Conservation (phyloP, 2,113 vertebrate genomes). For the Perca flavescens region DNA sequence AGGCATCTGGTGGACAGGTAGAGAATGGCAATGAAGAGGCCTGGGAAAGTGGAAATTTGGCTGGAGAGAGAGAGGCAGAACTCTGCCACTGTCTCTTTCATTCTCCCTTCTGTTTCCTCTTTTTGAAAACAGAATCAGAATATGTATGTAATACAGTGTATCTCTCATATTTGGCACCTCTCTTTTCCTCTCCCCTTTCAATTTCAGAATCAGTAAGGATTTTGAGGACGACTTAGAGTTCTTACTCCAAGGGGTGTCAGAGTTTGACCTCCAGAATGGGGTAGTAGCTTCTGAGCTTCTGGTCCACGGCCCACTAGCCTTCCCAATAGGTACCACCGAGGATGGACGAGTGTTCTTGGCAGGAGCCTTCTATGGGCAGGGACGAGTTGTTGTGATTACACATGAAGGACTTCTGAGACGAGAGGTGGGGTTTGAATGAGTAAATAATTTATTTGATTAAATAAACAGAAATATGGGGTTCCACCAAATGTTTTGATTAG, state of each 20-base stretch:
- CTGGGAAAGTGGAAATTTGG: no score
- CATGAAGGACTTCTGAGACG: slow-evolving; percentile 76
- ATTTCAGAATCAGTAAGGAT: slow-evolving; percentile 75
- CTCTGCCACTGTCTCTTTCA: no score
- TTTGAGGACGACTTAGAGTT: slow-evolving; percentile 80
- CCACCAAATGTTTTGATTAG: not conserved
- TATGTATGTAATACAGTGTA: not conserved
- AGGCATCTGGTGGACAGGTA: no score
- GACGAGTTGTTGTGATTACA: slow-evolving; percentile 75
- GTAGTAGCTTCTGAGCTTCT: slow-evolving; percentile 74
- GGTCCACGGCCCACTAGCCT: slow-evolving; percentile 81
- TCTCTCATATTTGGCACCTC: not conserved
- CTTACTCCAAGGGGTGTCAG: slow-evolving; percentile 77
- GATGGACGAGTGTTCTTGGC: slow-evolving; percentile 75
- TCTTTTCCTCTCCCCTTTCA: not conserved
- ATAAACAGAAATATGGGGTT: not conserved
- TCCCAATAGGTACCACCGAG: slow-evolving; percentile 76
- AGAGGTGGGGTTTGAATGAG: slow-evolving; percentile 42
- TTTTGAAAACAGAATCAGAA: not conserved
- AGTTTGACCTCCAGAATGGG: slow-evolving; percentile 71
- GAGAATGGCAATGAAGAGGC: no score
- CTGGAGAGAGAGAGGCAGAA: no score
- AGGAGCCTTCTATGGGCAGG: slow-evolving; percentile 83
- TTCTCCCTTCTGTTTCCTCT: no score
- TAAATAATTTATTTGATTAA: not conserved